Evolutionary conservation across 2,888 invertebrate genomes (phyloP), one percentile per base, ranked within the genome.

Genomic region (Gymnosoma rotundatum): DNA sequence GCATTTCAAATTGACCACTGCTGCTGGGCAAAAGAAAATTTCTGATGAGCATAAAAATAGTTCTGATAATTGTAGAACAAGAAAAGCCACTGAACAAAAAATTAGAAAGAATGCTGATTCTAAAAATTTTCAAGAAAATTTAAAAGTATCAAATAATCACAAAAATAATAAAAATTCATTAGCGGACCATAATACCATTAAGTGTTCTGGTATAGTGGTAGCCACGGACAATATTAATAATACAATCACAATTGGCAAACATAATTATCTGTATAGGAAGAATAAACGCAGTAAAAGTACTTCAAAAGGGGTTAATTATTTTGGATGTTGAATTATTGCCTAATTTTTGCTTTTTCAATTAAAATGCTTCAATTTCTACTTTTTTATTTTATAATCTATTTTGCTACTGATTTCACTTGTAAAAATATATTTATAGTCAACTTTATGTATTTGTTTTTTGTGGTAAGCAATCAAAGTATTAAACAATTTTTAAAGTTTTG

Each of bases 1-100:
- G 87, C 69, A 83, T 36, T 61, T 87, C n/a, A 86, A 86, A 73
- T 83, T 86, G n/a, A 50, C 69, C 10, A 38, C 80, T 1, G 58
- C 67, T 4, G 32, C 63, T 0, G 38, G 10, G 38, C 12, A 58
- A 58, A 56, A 60, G 0, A 73, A 72, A 14, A 12, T 7, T 14
- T 12, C 10, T 25, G 20, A 54, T 20, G 63, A 54, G 36, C 54
- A 25, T 56, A 50, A 42, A 70, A 54, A 54, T 74, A 52, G 6
- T 2, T 9, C 18, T 18, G 38, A 36, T 20, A 36, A 36, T 32
- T 10, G 20, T 7, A 56, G 56, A 36, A 12, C 8, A 25, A 75
- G 38, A 67, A 36, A 20, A 58, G 32, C 10, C 4, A 25, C 21
- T 45, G 42, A 52, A 20, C 20, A 60, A 2, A 61, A 38, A 60